Evolutionary conservation across 2,113 vertebrate genomes (phyloP), one percentile per base, ranked within the genome.

Genomic region (Gopherus flavomarginatus): DNA sequence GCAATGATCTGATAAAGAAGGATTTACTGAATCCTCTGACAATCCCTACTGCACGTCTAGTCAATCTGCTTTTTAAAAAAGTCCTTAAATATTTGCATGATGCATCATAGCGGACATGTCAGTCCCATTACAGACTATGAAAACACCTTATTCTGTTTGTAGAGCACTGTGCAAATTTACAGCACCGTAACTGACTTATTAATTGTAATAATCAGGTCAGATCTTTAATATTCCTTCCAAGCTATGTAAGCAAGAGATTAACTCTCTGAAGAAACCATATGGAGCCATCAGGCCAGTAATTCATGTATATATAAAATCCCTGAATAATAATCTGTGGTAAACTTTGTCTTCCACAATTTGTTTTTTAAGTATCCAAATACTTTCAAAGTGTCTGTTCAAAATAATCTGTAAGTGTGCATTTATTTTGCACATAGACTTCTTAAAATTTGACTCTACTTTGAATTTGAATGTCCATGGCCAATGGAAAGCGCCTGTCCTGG

Each of bases 161-260:
- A 26, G 62, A 83, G 16, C 42, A 78, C 4, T 16, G 11, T n/a
- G 53, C 80, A 72, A 50, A 35, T 92, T 90, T 95, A 79, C 42
- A 95, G 50, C 50, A 75, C 24, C 47, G 31, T 27, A 62, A 84
- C 38, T 83, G 72, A 92, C 50, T 89, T 96, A 69, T 91, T 90
- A 91, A 90, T 95, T 94, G 75, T 92, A 93, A 95, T 8, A 14
- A 29, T 93, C 95, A 90, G 75, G 88, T 94, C 86, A 91, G 92
- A 86, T 81, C 91, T 16, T 90, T 92, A 35, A 93, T 95, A 87
- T 85, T 21, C 31, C 31, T 94, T 94, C 3, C 27, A 93, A 88
- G 83, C 83, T 78, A 2, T 82, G 35, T 85, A 88, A 85, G 87
- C 89, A 85, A 89, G 69, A 91, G 88, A 95, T 94, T 65, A 95